These are phyloP conservation scores for Mamestra configurata DNA, from an alignment of 1,140 invertebrate species.

Conservation along the genomic window DNA sequence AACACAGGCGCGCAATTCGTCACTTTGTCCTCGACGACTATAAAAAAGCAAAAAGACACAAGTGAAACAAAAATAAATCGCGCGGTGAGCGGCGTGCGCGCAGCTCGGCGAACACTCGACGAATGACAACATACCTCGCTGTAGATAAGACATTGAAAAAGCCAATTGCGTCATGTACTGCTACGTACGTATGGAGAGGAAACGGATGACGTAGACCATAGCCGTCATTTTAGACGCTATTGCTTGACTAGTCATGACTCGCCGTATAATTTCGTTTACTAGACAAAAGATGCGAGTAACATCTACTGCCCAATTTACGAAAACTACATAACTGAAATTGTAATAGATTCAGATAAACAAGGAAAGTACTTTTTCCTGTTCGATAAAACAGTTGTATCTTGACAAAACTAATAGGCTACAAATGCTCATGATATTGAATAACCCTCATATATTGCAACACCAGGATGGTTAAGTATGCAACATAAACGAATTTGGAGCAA, in stretches of 20 bases:
- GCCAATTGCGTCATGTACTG: constrained; percentile 86
- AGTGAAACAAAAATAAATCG: constrained; percentile 78
- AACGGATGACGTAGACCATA: constrained; percentile 78
- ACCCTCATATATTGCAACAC: constrained; percentile 30
- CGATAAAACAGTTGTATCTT: constrained; percentile 42
- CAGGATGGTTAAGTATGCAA: constrained; percentile 4
- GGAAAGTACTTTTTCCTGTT: constrained; percentile 37
- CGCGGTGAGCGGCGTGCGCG: constrained; percentile 73
- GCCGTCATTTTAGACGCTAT: constrained; percentile 83
- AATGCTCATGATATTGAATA: constrained; percentile 40
- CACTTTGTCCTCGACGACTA: constrained; percentile 79
- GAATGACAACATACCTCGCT: constrained; percentile 84
- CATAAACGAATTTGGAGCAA: neutral
- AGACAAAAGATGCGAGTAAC: constrained; percentile 64
- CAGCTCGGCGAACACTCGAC: constrained; percentile 77
- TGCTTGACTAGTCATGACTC: constrained; percentile 73
- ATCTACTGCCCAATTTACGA: constrained; percentile 26
- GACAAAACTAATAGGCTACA: constrained; percentile 39
- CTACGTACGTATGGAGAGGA: constrained; percentile 84
- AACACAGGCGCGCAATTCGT: constrained; percentile 77
- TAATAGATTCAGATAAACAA: constrained; percentile 12
- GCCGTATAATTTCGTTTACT: constrained; percentile 76
- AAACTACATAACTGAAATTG: constrained; percentile 14
- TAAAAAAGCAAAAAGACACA: constrained; percentile 79
- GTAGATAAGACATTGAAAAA: constrained; percentile 88